Evolutionary conservation across 1,140 invertebrate species (phyloP), one percentile per base, ranked within the genome.

Genomic region (Cecropterus lyciades): DNA sequence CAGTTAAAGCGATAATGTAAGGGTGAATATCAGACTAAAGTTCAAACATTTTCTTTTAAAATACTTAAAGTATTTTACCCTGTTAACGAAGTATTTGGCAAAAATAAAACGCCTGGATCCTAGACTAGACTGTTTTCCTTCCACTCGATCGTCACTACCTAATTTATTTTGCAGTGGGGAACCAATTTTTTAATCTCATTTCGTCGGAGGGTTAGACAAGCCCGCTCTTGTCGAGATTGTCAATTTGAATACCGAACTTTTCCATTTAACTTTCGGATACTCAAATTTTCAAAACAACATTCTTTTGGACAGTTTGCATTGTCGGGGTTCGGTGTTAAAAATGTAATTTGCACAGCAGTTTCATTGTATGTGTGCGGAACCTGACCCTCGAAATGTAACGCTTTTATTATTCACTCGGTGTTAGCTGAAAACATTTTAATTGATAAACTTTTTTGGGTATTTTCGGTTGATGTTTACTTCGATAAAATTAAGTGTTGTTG

Each of bases 161-260:
- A 43, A 57, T 59, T 59, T 59, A 59, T 45, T 59, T 59, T 59
- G 55, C 42, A 59, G 55, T 59, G 45, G 33, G 53, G 53, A 59
- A 59, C 55, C 55, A 57, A 80, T 77, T 78, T 79, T 80, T 74
- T 75, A 78, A 80, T 79, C 74, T 75, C 79, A 69, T 78, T 73
- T 60, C 14, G 30, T 51, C 66, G 53, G 67, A 59, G 72, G 67
- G 66, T 68, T 66, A 60, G 67, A 67, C 72, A 60, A 66, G 66
- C 62, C 65, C 62, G 67, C 63, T 75, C 78, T 79, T 78, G 77
- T 77, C 80, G 66, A 75, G 72, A 79, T 87, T 84, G 86, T 89
- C 86, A 89, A 87, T 91, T 85, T 84, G 76, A 79, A 77, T 76
- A 69, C 67, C 52, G 73, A 89, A 89, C 84, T 85, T 87, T 89